phyloP scores from a whole-genome alignment of 2,113 vertebrate species.

The Merops nubicus region DNA sequence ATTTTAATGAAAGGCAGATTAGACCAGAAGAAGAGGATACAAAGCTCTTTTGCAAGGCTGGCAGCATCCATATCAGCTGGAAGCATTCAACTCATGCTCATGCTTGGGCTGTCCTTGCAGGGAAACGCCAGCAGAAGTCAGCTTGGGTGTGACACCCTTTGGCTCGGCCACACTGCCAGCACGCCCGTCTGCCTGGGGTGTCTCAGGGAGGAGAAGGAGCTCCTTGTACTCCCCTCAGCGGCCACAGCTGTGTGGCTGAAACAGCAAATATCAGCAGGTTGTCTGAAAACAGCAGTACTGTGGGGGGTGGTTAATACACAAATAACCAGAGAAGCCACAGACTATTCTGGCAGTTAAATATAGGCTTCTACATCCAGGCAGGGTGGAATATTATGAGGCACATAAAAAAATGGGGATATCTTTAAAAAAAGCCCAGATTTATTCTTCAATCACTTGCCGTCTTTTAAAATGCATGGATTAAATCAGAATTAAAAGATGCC shows the following conservation, averaged over 20 bases:
- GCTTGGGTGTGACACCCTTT: neutral
- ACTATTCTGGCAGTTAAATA: neutral
- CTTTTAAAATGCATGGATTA: neutral
- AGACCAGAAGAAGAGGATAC: neutral
- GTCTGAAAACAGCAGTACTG: neutral
- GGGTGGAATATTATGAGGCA: neutral
- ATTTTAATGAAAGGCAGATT: neutral
- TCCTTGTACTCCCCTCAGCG: neutral
- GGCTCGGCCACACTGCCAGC: neutral
- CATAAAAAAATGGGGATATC: neutral
- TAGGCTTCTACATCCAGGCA: neutral
- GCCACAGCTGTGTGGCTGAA: neutral
- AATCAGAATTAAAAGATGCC: neutral
- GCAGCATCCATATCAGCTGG: neutral
- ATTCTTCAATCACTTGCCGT: neutral
- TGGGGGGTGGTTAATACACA: neutral
- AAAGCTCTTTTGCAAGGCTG: neutral
- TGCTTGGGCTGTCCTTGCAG: neutral
- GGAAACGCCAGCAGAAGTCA: neutral
- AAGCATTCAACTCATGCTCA: accelerated
- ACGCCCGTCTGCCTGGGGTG: neutral
- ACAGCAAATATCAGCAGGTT: neutral
- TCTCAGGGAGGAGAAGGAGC: neutral
- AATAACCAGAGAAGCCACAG: neutral
- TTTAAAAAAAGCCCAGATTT: neutral